Base-by-base conservation (phyloP, 2,113 vertebrate genomes). In the Oncorhynchus clarkii region DNA sequence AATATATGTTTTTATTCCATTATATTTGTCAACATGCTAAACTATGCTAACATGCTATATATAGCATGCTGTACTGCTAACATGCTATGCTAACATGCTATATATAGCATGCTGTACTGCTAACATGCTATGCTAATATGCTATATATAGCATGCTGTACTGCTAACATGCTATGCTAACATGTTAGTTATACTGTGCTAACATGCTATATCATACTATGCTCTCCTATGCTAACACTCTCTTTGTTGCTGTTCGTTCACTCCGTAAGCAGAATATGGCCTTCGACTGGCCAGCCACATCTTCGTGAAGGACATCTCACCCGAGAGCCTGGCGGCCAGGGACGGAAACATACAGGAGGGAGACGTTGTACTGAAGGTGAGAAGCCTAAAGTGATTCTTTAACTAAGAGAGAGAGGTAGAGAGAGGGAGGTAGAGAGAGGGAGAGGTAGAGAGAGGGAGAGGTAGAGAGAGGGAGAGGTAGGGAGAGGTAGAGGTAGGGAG, bases 261-360 rank as follows among this genome's bases (percentile, higher is more conserved):
- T 90, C 79, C 90, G 86, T 89, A 93, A 93, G 92, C 93, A 99
- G 98, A 99, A 85, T 99, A 99, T 91, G 98, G 97, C 88, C 94
- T 99, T 86, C 96, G 97, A 82, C 93, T 99, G 93, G 97, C 97
- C 90, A 99, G 97, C 92, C 98, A 99, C 92, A 99, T 99, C 91
- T 99, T 99, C 90, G 97, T 99, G 84, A 99, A 99, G 92, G 97
- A 99, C 93, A 99, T 99, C 88, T 99, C 97, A 31, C 96, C 97
- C n/a, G 98, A 99, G 83, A 98, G 97, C 88, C 92, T 99, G 90
- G 98, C 98, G 82, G 97, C 97, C 84, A 93, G 96, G 91, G 98
- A 99, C 74, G 98, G 98, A 88, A 99, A 98, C 91, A 99, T 99
- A 91, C 98, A 99, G 91, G 98, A 99, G 92, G 98, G 98, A 65